A percentile compares a stretch with the other conserved stretches of the same genome.
phyloP scores from a whole-genome alignment of 2,113 vertebrate genomes.

The Paradoxurus hermaphroditus region DNA sequence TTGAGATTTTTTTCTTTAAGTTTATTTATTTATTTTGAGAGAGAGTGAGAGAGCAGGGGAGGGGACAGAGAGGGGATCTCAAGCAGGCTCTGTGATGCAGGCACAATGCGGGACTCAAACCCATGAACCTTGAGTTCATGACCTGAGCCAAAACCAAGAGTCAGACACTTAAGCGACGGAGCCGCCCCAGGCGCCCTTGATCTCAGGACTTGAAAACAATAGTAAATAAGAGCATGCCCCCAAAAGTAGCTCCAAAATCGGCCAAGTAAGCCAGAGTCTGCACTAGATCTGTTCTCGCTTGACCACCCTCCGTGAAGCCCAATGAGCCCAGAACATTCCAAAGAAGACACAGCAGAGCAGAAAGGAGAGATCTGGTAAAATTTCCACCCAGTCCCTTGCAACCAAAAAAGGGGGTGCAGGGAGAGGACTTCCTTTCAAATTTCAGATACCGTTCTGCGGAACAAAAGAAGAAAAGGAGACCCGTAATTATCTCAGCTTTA shows the following conservation, averaged over 20 bases:
- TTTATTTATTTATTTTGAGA: too few species aligned
- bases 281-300: rapidly evolving
- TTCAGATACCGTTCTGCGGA: conserved; percentile 40
- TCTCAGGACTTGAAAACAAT: background rate
- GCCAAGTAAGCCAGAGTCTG: background rate
- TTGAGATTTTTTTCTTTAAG: background rate
- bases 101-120: too few species aligned
- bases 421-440: conserved; percentile 14
- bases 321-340: background rate
- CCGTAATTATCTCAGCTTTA: conserved; percentile 69
- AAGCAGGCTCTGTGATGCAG: too few species aligned
- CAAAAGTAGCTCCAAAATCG: background rate
- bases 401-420: background rate
- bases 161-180: too few species aligned
- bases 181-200: background rate
- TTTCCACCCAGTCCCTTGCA: background rate
- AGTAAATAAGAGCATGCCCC: background rate
- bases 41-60: too few species aligned
- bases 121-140: too few species aligned
- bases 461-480: conserved; percentile 59
- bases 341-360: background rate
- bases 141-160: too few species aligned
- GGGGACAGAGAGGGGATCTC: too few species aligned
- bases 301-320: background rate
- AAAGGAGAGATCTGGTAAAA: background rate